Evolutionary conservation across 2,113 vertebrate species (phyloP), one percentile per base, ranked within the genome.

Genomic region (Vidua macroura): DNA sequence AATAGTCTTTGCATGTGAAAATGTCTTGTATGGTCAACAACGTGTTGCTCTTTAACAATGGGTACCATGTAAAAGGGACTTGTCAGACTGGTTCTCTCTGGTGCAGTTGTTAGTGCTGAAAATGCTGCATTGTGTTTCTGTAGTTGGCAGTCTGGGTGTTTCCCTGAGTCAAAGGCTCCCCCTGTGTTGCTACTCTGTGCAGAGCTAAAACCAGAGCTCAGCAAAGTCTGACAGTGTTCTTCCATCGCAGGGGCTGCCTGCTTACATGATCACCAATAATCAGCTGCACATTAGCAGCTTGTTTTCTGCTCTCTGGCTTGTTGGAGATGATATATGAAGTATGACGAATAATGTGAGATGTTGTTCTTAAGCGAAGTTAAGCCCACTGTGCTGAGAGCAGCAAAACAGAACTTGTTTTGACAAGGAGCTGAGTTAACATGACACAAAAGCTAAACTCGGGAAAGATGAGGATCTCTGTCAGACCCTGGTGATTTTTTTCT

Each of bases 341-440:
- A 75, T 94, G 93, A 92, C 89, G 62, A 95, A 84, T 49, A 70
- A 56, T 48, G 76, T 55, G 93, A 95, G 86, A 90, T 94, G 90
- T 78, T 97, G 96, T 96, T 94, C 95, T 95, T 96, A 94, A 96
- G 92, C 93, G 94, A 83, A 21, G 77, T 96, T 96, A 96, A 97
- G 88, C 96, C 74, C 80, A 85, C 88, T 91, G 80, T 96, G 97
- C 96, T 97, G 97, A 97, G 93, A 93, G 86, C 79, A 93, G 94
- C 93, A 95, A 89, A 96, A 95, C 44, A 46, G 92, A 93, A 60
- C 84, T 87, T 96, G 92, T 92, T 96, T 96, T 95, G 95, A 97
- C 88, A 94, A 78, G 88, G 67, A 95, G 60, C 30, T 92, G 73
- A 92, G 84, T 90, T 88, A 93, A 92, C 62, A 41, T 76, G 93